Percentiles rank a stretch among this genome's conserved stretches.
These are phyloP conservation scores for human (Homo sapiens) DNA, from an alignment of 2,113 vertebrate species.

Conservation along the genomic window DNA sequence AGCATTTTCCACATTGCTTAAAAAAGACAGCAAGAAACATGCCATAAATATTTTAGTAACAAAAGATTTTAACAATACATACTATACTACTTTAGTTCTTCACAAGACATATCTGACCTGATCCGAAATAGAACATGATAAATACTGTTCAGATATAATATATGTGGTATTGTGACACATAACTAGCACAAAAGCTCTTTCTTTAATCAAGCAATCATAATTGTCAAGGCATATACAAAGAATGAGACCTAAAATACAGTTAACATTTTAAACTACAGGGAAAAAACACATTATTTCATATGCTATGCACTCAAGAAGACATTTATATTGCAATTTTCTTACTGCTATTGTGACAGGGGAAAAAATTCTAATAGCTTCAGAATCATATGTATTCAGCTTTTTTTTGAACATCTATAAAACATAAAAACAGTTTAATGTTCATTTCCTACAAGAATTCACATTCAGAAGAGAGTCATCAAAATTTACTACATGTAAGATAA, in stretches of 20 bases:
- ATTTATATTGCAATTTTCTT: conserved; percentile 74
- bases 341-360: conserved; percentile 72
- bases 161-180: conserved; percentile 71
- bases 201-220: conserved; percentile 69
- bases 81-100: conserved; percentile 55
- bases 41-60: conserved; percentile 50
- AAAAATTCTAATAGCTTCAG: conserved; percentile 70
- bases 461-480: conserved; percentile 73
- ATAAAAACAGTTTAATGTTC: conserved; percentile 76
- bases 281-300: conserved; percentile 64
- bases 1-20: not conserved
- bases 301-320: conserved; percentile 62
- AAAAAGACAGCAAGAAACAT: not conserved
- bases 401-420: conserved; percentile 74
- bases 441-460: conserved; percentile 42
- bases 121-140: conserved; percentile 56
- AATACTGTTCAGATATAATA: conserved; percentile 46
- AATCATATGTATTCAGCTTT: conserved; percentile 76
- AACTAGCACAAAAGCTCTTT: conserved; percentile 66
- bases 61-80: conserved; percentile 47
- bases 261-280: conserved; percentile 69
- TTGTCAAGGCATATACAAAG: conserved; percentile 64
- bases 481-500: conserved; percentile 70
- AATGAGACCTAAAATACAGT: conserved; percentile 68
- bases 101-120: conserved; percentile 47